phyloP scores from a whole-genome alignment of 2,888 invertebrate species.

The Serripes groenlandicus region DNA sequence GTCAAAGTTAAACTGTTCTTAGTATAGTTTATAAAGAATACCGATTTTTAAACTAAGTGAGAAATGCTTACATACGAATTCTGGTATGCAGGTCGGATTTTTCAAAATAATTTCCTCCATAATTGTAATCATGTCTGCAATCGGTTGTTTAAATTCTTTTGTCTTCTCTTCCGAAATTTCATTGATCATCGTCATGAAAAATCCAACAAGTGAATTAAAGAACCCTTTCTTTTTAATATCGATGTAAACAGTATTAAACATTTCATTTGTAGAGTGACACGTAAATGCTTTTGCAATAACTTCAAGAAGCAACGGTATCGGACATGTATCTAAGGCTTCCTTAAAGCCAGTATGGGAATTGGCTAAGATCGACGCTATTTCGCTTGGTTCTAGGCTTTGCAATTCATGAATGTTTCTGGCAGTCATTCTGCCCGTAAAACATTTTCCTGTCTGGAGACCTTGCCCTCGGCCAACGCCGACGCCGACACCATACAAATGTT shows the following conservation, averaged over 20 bases:
- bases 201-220: slow-evolving; percentile 31
- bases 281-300: slow-evolving; percentile 59
- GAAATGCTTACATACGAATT: slow-evolving; percentile 44
- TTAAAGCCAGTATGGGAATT: not conserved
- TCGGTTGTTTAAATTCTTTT: slow-evolving; percentile 29
- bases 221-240: slow-evolving; percentile 50
- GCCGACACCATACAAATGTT: no score
- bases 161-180: slow-evolving; percentile 21
- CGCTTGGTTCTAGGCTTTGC: not conserved
- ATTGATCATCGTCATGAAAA: slow-evolving; percentile 42
- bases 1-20: not conserved
- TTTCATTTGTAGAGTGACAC: slow-evolving; percentile 43
- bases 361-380: not conserved
- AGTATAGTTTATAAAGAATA: no score
- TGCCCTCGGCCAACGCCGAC: not conserved
- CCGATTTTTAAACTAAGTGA: no score
- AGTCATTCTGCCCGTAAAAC: not conserved
- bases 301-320: not conserved
- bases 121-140: slow-evolving; percentile 47
- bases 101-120: slow-evolving; percentile 39
- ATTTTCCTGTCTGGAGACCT: not conserved
- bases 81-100: slow-evolving; percentile 43
- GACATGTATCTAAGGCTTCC: not conserved
- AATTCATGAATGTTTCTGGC: not conserved
- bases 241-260: slow-evolving; percentile 34